Base-by-base conservation (phyloP, 2,113 vertebrate genomes). In the Amazona guildingii region DNA sequence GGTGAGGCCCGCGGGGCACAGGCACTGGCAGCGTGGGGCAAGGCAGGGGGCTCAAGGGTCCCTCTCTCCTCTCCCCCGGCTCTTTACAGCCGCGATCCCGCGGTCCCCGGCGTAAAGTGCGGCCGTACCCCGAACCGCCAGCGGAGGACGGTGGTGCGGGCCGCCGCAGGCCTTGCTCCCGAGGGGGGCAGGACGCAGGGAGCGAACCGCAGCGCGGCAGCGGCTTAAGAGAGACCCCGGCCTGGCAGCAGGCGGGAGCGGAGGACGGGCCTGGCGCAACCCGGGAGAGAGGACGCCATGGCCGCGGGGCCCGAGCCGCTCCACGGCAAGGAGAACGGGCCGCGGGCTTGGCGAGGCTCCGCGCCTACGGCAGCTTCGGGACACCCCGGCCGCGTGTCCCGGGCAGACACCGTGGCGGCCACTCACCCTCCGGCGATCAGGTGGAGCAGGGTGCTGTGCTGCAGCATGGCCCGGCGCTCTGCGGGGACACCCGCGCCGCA, bases 351-450 rank as follows among this genome's bases (percentile, higher is more conserved):
- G 19, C 19, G 55, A 57, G 31, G 19, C 19, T 33, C 55, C 33
- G 33, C 20, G 20, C 33, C 14, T n/a, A 16, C 10, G 17, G n/a
- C 52, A 8, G 10, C 20, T 52, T 28, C 54, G 17, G n/a, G 17
- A 31, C 17, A 33, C 8, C 9, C 35, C 9, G 18, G 12, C 51
- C 31, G 39, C 35, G 6, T 20, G 39, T n/a, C 18, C 66, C 35
- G 17, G 14, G 2, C 35, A 49, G 62, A 6, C 15, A 19, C 72
- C 41, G 64, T 18, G 16, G 48, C 64, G 23, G 14, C 10, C 44
- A 94, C 95, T 96, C 96, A 95, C 96, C 95, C 96, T 83, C 96
- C 96, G 1, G 94, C 95, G 48, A 94, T 2, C 48, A 97, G 78
- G 20, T 96, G 93, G 10, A 97, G 87, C 70, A 94, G 21, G 17